These are phyloP conservation scores for Drosophila diplacantha DNA, from an alignment of 2,888 invertebrate genomes.

Conservation along the genomic window DNA sequence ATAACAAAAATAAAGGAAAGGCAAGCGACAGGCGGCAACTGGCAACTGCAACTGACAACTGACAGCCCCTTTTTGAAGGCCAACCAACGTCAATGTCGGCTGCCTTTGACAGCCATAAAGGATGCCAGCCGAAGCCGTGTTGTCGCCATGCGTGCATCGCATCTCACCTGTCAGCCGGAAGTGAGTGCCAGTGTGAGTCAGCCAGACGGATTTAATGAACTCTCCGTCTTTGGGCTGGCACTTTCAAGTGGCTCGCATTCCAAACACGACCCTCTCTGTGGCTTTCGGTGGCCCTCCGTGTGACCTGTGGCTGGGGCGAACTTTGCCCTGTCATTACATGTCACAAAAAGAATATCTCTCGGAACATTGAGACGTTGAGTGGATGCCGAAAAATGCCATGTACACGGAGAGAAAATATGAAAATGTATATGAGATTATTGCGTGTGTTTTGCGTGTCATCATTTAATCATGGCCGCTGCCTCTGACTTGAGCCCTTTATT, in stretches of 20 bases:
- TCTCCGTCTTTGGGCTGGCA: constrained; percentile 28
- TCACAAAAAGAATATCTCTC: constrained; percentile 1
- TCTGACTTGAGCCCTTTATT: background rate
- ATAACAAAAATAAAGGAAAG: background rate
- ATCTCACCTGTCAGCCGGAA: constrained; percentile 23
- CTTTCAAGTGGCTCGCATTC: constrained; percentile 36
- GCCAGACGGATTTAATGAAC: constrained; percentile 21
- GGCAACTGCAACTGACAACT: background rate
- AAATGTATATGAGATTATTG: background rate
- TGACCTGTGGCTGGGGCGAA: background rate
- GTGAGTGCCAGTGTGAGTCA: constrained; percentile 7
- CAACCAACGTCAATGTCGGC: constrained; percentile 22
- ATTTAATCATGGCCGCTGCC: background rate
- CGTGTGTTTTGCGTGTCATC: constrained; percentile 1
- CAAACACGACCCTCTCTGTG: background rate
- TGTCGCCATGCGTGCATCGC: constrained; percentile 5
- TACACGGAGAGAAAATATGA: background rate
- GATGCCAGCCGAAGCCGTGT: background rate
- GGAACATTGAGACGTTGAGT: constrained; percentile 10
- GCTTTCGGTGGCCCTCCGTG: background rate
- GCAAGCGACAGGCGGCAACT: background rate
- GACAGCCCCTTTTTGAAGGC: constrained; percentile 10
- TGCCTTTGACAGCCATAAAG: constrained; percentile 26
- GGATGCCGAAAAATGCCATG: background rate
- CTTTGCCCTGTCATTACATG: constrained; percentile 25